These are phyloP conservation scores for Meteorus sp. DNA, from an alignment of 1,140 invertebrate genomes.

Conservation along the genomic window DNA sequence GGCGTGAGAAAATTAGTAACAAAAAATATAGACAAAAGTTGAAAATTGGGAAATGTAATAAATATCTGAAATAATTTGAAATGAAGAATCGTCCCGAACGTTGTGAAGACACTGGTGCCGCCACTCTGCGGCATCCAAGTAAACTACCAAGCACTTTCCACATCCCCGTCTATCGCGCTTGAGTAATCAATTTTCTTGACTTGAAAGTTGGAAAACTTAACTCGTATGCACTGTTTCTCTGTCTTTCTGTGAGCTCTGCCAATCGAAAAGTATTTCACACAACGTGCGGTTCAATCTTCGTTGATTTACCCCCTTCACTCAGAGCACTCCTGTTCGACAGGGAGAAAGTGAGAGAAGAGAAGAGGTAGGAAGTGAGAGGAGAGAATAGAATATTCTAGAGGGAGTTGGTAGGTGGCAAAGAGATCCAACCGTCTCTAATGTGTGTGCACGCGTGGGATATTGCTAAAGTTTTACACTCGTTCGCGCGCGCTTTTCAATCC, in stretches of 20 bases:
- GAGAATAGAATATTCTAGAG: neutral
- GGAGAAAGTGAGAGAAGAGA: neutral
- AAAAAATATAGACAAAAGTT: neutral
- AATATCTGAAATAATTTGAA: conserved; percentile 1
- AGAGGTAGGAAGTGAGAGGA: neutral
- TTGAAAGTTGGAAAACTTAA: conserved; percentile 13
- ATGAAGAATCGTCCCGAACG: conserved; percentile 8
- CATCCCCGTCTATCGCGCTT: conserved; percentile 34
- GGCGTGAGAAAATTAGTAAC: no score
- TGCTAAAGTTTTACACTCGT: conserved; percentile 49
- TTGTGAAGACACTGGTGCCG: conserved; percentile 49
- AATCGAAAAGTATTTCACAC: neutral
- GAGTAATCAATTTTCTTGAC: conserved; percentile 48
- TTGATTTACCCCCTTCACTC: neutral
- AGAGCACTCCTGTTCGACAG: neutral
- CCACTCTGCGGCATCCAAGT: conserved; percentile 49
- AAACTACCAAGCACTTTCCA: conserved; percentile 44
- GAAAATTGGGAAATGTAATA: neutral
- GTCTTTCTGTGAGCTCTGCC: neutral
- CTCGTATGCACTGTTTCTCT: no score
- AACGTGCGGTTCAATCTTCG: neutral
- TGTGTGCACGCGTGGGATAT: conserved; percentile 40
- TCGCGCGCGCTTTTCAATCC: conserved; percentile 19
- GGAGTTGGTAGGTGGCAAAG: no score
- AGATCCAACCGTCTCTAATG: neutral